These are phyloP conservation scores for Epirrhoe alternata DNA, from an alignment of 2,888 invertebrate genomes.

Conservation along the genomic window DNA sequence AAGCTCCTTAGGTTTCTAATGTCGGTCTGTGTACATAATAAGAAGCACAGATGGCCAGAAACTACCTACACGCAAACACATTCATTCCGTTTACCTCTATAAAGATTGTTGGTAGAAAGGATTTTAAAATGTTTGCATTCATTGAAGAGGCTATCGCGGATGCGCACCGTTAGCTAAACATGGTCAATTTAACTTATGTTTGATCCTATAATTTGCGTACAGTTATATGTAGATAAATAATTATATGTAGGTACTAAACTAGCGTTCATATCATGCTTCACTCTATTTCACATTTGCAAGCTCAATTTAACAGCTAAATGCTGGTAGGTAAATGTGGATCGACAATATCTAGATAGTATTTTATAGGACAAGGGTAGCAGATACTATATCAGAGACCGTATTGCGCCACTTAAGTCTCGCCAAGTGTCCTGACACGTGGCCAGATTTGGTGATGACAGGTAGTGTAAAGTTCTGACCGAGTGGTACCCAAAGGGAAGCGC, in stretches of 20 bases:
- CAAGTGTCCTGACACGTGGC: too few relatives aligned
- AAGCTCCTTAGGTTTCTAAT: not conserved
- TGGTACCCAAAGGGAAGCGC: too few relatives aligned
- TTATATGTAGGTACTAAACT: slow-evolving; percentile 39
- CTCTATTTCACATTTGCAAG: slow-evolving; percentile 43
- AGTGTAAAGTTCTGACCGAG: too few relatives aligned
- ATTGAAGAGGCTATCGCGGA: slow-evolving; percentile 37
- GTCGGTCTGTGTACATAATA: slow-evolving; percentile 17
- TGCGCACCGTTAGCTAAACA: slow-evolving; percentile 44
- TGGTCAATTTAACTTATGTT: slow-evolving; percentile 41
- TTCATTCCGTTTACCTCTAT: slow-evolving; percentile 22
- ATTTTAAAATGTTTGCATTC: slow-evolving; percentile 25
- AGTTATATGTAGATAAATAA: slow-evolving; percentile 45
- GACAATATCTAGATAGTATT: slow-evolving; percentile 5
- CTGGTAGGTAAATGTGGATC: slow-evolving; percentile 11
- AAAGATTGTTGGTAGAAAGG: slow-evolving; percentile 31
- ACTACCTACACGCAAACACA: slow-evolving; percentile 25
- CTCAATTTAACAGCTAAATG: slow-evolving; percentile 40
- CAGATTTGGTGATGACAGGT: too few relatives aligned
- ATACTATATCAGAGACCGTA: too few relatives aligned
- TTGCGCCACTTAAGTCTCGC: too few relatives aligned
- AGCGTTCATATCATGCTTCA: slow-evolving; percentile 23
- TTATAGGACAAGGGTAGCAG: slow-evolving; percentile 14
- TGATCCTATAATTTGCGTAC: slow-evolving; percentile 44
- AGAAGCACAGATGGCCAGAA: slow-evolving; percentile 28